Evolutionary conservation across 2,888 invertebrate genomes (phyloP), one percentile per base, ranked within the genome.

Genomic region (Pecten maximus): DNA sequence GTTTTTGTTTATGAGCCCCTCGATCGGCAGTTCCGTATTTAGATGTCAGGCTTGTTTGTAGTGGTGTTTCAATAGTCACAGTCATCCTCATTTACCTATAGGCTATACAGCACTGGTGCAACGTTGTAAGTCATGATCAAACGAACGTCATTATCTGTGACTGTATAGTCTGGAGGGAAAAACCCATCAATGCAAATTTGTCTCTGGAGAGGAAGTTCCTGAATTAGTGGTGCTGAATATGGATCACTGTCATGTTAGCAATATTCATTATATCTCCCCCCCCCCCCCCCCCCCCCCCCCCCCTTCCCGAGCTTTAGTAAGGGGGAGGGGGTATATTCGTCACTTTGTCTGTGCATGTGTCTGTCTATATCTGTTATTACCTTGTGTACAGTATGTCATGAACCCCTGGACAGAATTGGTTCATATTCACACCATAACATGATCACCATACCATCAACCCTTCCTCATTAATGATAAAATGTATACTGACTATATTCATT

Each of bases 101-200:
- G 23, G 54, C 54, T 54, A 23, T 54, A n/a, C 54, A 48, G 10
- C 48, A 48, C 1, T 54, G 2, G 23, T n/a, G 23, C 54, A 2
- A 54, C 54, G 23, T n/a, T 48, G 48, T 48, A 48, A 48, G 19
- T 12, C 19, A 16, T 16, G 54, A 74, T 74, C 15, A 74, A n/a
- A n/a, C n/a, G 74, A 35, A 74, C 6, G 74, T 35, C 74, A 74
- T 74, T 35, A 35, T 35, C 0, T 35, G 35, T 35, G 35, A 35
- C 35, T 74, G 35, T 8, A 19, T 6, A 35, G 74, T 35, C 28
- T 35, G 28, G 28, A 74, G 35, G 74, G 74, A 35, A 23, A 74
- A 28, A 35, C 74, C 35, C 74, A 74, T 74, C 74, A 74, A 74
- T 74, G 23, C 35, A 35, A 74, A 74, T 74, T 74, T 74, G 74